These are phyloP conservation scores for Anguilla obscura DNA, from an alignment of 2,797 vertebrate genomes.

Conservation along the genomic window DNA sequence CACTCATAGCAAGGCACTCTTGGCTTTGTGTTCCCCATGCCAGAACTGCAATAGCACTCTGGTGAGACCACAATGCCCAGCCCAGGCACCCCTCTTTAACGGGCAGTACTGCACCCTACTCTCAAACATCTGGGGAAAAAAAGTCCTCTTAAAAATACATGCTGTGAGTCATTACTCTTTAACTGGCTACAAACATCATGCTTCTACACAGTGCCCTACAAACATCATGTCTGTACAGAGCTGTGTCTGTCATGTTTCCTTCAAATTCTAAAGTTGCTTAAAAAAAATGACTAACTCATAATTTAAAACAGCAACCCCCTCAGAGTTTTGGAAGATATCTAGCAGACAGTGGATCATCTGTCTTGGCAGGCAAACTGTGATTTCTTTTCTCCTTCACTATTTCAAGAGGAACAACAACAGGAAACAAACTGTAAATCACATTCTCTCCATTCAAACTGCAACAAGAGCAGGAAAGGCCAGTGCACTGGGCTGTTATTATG, in stretches of 20 bases:
- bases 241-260: background rate
- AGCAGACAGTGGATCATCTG: background rate
- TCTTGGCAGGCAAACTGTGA: background rate
- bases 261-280: background rate
- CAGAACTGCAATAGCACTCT: too few relatives aligned
- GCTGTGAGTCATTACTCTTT: background rate
- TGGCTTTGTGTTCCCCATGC: too few relatives aligned
- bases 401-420: background rate
- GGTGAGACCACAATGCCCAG: background rate
- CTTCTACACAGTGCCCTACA: background rate
- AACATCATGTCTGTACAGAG: background rate
- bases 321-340: background rate
- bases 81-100: background rate
- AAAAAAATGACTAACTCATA: background rate
- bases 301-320: background rate
- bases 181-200: background rate
- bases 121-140: background rate
- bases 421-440: conserved; percentile 8
- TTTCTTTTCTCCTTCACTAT: background rate
- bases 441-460: background rate
- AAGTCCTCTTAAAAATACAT: background rate
- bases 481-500: background rate
- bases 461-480: background rate
- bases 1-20: background rate
- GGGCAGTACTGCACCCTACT: background rate